Evolutionary conservation across 2,113 vertebrate species (phyloP).

Genomic region (Anguilla rostrata): DNA sequence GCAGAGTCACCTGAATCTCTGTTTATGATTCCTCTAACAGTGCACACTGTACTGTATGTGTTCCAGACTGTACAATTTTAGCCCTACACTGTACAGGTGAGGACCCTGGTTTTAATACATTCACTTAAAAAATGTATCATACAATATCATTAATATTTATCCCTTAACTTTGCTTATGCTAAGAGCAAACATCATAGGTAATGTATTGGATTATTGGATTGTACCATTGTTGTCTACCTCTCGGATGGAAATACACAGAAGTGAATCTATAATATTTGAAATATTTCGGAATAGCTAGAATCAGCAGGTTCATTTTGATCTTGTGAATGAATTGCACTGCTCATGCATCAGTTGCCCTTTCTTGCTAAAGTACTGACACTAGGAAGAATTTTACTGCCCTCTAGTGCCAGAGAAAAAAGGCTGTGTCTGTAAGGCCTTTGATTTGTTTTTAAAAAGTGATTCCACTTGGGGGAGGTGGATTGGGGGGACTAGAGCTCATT

Average conservation of each 20-base stretch:
- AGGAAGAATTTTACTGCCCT: slow-evolving; percentile 1
- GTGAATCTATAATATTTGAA: no score
- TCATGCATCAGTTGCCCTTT: neutral
- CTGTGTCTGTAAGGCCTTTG: neutral
- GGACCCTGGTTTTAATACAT: neutral
- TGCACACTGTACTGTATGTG: neutral
- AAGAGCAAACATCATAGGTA: neutral
- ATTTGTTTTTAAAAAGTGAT: neutral
- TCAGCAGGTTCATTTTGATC: neutral
- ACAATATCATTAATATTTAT: neutral
- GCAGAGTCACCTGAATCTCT: neutral
- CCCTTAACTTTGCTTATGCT: neutral
- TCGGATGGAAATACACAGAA: neutral
- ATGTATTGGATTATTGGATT: neutral
- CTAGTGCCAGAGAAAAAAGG: slow-evolving; percentile 15
- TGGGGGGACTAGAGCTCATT: no score
- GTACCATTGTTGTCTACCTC: neutral
- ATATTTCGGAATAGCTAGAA: neutral
- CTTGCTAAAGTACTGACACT: neutral
- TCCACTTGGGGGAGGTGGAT: neutral
- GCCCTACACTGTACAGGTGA: neutral
- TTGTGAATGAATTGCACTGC: neutral
- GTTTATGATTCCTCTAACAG: neutral
- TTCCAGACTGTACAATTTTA: neutral
- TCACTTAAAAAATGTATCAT: neutral